Base-by-base conservation (phyloP, 2,888 invertebrate species). In the Microctonus brassicae region DNA sequence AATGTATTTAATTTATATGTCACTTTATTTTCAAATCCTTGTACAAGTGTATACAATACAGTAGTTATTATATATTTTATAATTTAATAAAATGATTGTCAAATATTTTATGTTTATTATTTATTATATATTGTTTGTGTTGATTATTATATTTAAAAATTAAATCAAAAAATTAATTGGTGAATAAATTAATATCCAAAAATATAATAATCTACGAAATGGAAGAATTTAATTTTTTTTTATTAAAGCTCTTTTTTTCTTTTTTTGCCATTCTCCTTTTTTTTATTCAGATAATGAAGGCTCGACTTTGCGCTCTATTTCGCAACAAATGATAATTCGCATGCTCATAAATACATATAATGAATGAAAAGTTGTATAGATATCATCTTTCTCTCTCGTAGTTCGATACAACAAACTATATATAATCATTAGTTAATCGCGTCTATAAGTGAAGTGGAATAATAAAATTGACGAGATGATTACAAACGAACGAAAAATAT, bases 271-370 rank as follows among this genome's bases (percentile, higher is more conserved):
- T 47, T 47, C 47, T 47, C 47, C 47, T 47, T 47, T 47, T 47
- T n/a, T n/a, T n/a, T n/a, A n/a, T 47, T 17, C 47, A 47, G 7
- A 17, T 47, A 17, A 58, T 58, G 58, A 33, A 58, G 58, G 33
- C 58, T 58, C 33, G 58, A n/a, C 58, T 58, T 58, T n/a, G 47
- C 29, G 33, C 58, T 58, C 33, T 29, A 61, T 75, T 73, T 70
- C 75, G 75, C 73, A 75, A 75, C 62, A 47, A 55, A 75, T 64
- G 66, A 75, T 75, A 71, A 70, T 73, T 69, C 73, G 65, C 60
- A 70, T 73, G 64, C 68, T 68, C 63, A 67, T 70, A 67, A 63
- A 67, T 17, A 26, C 6, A 26, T 55, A 24, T 55, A 24, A 47
- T 47, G 47, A 47, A 47, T 47, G 47, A n/a, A 17, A 17, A 47